These are phyloP conservation scores for Anoplius nigerrimus DNA, from an alignment of 2,888 invertebrate species.

Conservation along the genomic window DNA sequence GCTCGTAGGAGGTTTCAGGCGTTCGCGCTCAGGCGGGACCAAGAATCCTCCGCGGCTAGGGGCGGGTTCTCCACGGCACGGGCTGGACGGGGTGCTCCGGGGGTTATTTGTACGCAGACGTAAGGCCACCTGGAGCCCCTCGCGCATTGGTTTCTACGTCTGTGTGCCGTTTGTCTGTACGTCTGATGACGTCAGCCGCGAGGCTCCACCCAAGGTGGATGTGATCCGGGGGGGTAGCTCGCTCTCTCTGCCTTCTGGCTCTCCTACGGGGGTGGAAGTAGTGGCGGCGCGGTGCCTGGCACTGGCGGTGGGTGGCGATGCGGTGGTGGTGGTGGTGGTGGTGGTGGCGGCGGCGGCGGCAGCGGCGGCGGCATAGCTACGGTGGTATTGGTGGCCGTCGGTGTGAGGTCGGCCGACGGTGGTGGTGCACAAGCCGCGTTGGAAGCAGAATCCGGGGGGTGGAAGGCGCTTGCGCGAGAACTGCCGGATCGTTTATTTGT, in stretches of 20 bases:
- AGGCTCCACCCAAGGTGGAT: conserved; percentile 71
- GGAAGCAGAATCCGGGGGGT: conserved; percentile 12
- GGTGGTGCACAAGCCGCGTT: conserved; percentile 44
- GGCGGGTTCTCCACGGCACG: conserved; percentile 7
- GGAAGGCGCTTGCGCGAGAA: conserved; percentile 69
- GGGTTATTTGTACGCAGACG: conserved; percentile 69
- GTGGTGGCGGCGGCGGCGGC: conserved; percentile 10
- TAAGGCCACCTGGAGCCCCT: conserved; percentile 55
- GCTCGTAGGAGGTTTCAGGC: conserved; percentile 19
- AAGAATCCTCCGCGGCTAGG: conserved; percentile 14
- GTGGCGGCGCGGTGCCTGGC: conserved; percentile 37
- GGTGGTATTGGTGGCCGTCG: conserved; percentile 35
- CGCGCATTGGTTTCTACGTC: conserved; percentile 73
- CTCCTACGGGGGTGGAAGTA: conserved; percentile 36
- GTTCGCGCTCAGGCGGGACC: conserved; percentile 59
- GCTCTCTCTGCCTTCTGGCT: conserved; percentile 32
- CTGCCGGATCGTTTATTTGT: conserved; percentile 73
- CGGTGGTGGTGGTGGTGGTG: conserved; percentile 36
- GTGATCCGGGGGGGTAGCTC: conserved; percentile 44
- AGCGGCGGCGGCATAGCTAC: conserved; percentile 18
- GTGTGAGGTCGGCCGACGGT: conserved; percentile 19
- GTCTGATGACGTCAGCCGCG: conserved; percentile 70
- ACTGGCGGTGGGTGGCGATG: conserved; percentile 23
- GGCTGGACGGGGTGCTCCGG: conserved; percentile 34
- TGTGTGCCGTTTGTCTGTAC: conserved; percentile 69